These are phyloP conservation scores for Rhegmatorhina hoffmannsi DNA, from an alignment of 2,113 vertebrate genomes.

Conservation along the genomic window DNA sequence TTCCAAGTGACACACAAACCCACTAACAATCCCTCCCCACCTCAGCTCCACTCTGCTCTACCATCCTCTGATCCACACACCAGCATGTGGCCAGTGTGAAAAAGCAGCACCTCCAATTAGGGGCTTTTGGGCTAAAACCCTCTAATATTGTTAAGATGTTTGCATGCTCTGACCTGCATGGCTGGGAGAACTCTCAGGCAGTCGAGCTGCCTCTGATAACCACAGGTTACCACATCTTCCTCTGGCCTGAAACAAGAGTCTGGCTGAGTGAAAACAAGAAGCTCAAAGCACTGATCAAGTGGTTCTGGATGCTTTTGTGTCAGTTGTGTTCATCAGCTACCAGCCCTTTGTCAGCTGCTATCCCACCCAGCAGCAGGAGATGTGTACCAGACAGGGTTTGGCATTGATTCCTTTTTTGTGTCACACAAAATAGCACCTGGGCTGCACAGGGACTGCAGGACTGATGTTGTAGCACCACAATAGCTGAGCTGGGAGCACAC, in stretches of 20 bases:
- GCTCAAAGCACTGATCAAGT: not conserved
- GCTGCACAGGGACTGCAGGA: not conserved
- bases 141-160: not conserved
- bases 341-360: not conserved
- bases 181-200: not conserved
- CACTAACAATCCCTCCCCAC: not conserved
- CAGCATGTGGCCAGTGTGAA: not conserved
- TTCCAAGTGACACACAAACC: not conserved
- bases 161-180: not conserved
- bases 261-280: not conserved
- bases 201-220: not conserved
- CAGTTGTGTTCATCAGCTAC: not conserved
- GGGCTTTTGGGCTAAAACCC: slow-evolving; percentile 2
- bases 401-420: not conserved
- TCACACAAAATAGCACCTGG: not conserved
- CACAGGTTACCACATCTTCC: not conserved
- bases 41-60: not conserved
- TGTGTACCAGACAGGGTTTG: no score
- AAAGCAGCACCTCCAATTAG: slow-evolving; percentile 29
- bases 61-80: not conserved
- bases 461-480: not conserved
- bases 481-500: not conserved
- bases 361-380: not conserved
- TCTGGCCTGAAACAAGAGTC: not conserved
- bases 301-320: not conserved